Conservation (phyloP, 2,113 vertebrate species). For the Crotalus helleri region DNA sequence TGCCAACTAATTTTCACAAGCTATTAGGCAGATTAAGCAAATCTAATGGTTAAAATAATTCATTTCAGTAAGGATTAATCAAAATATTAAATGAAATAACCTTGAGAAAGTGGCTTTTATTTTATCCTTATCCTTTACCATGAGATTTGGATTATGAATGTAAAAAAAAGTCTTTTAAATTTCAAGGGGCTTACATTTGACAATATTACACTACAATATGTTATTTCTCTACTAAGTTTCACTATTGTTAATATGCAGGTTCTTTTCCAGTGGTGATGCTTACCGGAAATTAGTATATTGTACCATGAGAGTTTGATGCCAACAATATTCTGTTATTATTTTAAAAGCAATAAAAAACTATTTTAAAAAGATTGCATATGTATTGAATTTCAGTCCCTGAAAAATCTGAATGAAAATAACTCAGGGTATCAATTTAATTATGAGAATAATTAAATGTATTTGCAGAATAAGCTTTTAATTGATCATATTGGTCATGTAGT, state of each 20-base stretch:
- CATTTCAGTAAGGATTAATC: slow-evolving; percentile 27
- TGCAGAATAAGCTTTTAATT: not conserved
- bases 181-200: not conserved
- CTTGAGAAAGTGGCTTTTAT: slow-evolving; percentile 20
- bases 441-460: not conserved
- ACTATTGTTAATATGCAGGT: not conserved
- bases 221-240: not conserved
- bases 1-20: slow-evolving; percentile 49
- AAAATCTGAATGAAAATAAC: not conserved
- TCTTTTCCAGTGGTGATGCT: not conserved
- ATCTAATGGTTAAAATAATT: slow-evolving; percentile 25
- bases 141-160: not conserved
- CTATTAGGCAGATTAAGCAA: slow-evolving; percentile 43
- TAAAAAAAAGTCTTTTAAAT: not conserved
- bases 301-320: not conserved
- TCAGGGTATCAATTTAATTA: not conserved
- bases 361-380: not conserved
- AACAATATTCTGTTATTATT: not conserved
- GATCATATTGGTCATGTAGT: not conserved
- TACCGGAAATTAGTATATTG: not conserved
- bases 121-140: not conserved
- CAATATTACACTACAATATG: not conserved
- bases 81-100: slow-evolving; percentile 35
- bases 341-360: not conserved
- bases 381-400: not conserved